phyloP scores from a whole-genome alignment of 2,113 vertebrate species.

The Aramus guarauna region DNA sequence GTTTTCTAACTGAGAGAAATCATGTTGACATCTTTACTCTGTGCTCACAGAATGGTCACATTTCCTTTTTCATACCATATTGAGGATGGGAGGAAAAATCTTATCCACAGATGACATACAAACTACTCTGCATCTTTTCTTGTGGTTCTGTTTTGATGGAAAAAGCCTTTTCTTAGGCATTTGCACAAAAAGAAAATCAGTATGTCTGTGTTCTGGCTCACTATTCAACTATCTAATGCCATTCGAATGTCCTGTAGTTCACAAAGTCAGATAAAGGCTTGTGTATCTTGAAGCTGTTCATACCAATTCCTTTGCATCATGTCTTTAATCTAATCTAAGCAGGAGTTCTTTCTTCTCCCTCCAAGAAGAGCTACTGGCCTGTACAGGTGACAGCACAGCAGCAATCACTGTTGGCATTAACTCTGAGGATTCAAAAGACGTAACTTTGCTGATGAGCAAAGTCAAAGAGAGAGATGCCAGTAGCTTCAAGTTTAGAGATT shows the following conservation, averaged over 20 bases:
- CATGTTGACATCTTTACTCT: neutral
- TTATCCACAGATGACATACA: conserved; percentile 14
- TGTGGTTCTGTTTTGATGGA: conserved; percentile 27
- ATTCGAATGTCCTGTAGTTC: conserved; percentile 64
- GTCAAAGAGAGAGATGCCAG: neutral
- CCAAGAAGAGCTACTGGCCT: neutral
- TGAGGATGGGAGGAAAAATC: conserved; percentile 30
- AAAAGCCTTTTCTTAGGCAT: conserved; percentile 43
- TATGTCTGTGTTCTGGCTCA: conserved; percentile 41
- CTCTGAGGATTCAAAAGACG: neutral
- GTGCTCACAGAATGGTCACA: neutral
- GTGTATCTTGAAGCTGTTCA: conserved; percentile 54
- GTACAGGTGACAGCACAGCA: conserved; percentile 1
- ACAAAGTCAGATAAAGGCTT: conserved; percentile 35
- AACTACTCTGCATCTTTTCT: conserved; percentile 33
- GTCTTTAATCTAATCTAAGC: conserved; percentile 43
- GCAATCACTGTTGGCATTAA: neutral
- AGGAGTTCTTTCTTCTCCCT: conserved; percentile 30
- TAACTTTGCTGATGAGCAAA: neutral
- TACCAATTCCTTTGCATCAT: neutral
- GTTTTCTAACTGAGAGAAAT: conserved; percentile 13
- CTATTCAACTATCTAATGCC: conserved; percentile 61
- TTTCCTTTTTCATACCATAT: conserved; percentile 6
- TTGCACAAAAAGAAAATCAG: conserved; percentile 24
- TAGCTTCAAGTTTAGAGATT: neutral